phyloP scores from a whole-genome alignment of 2,113 vertebrate species.

The western clawed frog (Xenopus tropicalis) region UCB_Xtro_10.0 CM004443.2:156297501-156298000 shows the following conservation, averaged over 20 bases:
- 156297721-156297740: too few species aligned
- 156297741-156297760: slow-evolving; percentile 5
- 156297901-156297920: slow-evolving; percentile 41
- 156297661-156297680: too few species aligned
- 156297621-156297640: too few species aligned
- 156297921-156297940: slow-evolving; percentile 47
- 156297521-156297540: too few species aligned
- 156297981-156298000: slow-evolving; percentile 46
- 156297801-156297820: slow-evolving; percentile 1
- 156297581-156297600: too few species aligned
- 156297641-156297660: too few species aligned
- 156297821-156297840: slow-evolving; percentile 13
- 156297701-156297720: too few species aligned
- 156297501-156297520: too few species aligned
- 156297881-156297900: slow-evolving; percentile 39
- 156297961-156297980: slow-evolving; percentile 44
- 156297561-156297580: too few species aligned
- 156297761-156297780: slow-evolving; percentile 25
- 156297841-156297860: slow-evolving; percentile 15
- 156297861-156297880: slow-evolving; percentile 33
- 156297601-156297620: too few species aligned
- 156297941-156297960: slow-evolving; percentile 30
- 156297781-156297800: neutral
- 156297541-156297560: too few species aligned
- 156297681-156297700: too few species aligned